Evolutionary conservation across 1,140 invertebrate species (phyloP).

Genomic region (Atta colombica): DNA sequence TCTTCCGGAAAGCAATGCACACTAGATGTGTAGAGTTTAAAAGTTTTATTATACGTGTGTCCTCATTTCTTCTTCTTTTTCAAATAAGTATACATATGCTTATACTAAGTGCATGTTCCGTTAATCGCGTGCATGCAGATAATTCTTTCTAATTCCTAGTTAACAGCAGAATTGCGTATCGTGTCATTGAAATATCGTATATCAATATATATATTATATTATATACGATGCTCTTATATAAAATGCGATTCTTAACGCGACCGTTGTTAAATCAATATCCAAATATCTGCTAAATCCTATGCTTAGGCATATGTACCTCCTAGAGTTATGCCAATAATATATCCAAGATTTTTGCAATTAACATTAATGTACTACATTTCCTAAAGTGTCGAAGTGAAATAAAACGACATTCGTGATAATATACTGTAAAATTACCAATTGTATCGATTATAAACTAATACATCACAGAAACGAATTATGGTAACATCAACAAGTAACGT

Average conservation of each 20-base stretch:
- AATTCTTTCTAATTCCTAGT: constrained; percentile 57
- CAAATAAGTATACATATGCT: constrained; percentile 49
- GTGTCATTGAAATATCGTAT: constrained; percentile 49
- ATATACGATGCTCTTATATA: constrained; percentile 49
- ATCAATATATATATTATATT: constrained; percentile 47
- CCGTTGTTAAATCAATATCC: constrained; percentile 44
- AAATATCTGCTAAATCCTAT: constrained; percentile 14
- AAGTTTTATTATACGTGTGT: constrained; percentile 45
- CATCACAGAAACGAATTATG: not conserved
- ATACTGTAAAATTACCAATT: not conserved
- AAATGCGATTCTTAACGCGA: constrained; percentile 49
- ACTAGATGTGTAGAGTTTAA: constrained; percentile 20
- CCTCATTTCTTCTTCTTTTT: not conserved
- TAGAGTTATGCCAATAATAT: constrained; percentile 32
- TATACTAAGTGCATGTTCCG: constrained; percentile 25
- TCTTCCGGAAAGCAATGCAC: constrained; percentile 27
- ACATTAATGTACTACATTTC: constrained; percentile 41
- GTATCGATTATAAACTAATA: not conserved
- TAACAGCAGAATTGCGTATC: constrained; percentile 58
- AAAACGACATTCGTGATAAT: not conserved
- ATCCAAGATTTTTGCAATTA: constrained; percentile 29
- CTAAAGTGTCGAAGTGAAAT: not conserved
- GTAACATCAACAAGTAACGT: not conserved
- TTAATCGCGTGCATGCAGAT: constrained; percentile 58
- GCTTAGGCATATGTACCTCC: not conserved